Percentiles rank a stretch among this genome's conserved stretches.
phyloP scores from a whole-genome alignment of 92 coral and sea anemone genomes.

The Bergia sp. region DNA sequence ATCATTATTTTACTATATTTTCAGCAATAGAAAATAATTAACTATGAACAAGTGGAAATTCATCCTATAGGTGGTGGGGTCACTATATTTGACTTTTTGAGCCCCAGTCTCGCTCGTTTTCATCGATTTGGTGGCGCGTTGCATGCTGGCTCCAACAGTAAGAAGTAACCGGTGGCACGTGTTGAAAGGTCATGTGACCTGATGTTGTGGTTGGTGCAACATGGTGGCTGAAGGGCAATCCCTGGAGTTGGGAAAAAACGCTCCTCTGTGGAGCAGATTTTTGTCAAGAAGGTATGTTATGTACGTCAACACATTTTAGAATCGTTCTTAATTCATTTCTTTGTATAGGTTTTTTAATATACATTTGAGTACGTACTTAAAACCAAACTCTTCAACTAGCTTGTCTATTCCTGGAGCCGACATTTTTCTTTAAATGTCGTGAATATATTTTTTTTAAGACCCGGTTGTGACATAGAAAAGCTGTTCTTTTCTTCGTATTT shows the following conservation, averaged over 20 bases:
- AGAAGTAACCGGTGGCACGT: conserved; percentile 30
- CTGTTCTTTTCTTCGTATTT: background rate
- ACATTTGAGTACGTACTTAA: background rate
- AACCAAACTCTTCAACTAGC: background rate
- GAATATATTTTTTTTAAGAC: background rate
- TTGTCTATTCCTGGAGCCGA: background rate
- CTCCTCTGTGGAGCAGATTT: conserved; percentile 42
- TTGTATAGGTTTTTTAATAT: background rate
- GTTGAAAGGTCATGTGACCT: conserved; percentile 40
- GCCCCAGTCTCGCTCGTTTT: no score
- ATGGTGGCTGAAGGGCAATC: conserved; percentile 50
- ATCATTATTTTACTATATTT: no score
- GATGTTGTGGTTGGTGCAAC: conserved; percentile 52
- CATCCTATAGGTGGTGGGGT: no score
- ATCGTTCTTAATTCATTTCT: background rate
- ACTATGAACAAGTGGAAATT: no score
- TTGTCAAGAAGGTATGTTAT: conserved; percentile 36
- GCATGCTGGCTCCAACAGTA: conserved; percentile 23
- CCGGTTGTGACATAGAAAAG: background rate
- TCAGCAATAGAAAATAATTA: no score
- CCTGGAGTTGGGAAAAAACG: conserved; percentile 42
- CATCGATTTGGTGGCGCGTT: background rate
- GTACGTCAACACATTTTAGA: background rate
- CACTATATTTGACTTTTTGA: no score
- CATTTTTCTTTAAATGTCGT: background rate